These are phyloP conservation scores for Apostichopus leukothele DNA, from an alignment of 53 echinoderm and acorn worm species.

Conservation along the genomic window DNA sequence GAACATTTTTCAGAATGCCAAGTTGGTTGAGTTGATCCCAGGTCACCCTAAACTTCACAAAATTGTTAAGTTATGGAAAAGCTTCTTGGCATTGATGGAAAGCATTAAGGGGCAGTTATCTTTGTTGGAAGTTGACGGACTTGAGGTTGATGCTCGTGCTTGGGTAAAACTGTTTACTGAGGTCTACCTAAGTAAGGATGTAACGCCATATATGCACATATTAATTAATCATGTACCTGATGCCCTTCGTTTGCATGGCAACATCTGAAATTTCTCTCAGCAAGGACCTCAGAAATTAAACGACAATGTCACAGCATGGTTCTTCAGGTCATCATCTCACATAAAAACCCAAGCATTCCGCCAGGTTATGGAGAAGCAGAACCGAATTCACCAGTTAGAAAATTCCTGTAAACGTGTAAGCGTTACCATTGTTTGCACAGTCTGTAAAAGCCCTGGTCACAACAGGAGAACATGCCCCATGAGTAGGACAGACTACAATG, in stretches of 20 bases:
- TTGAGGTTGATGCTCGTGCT: neutral
- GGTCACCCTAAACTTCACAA: conserved; percentile 8
- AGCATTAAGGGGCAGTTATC: neutral
- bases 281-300: conserved; percentile 37
- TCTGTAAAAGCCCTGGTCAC: conserved; percentile 16
- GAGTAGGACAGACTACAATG: neutral
- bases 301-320: conserved; percentile 23
- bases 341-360: neutral
- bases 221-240: conserved; percentile 18
- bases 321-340: conserved; percentile 14
- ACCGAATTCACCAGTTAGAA: conserved; percentile 3
- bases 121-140: neutral
- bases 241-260: conserved; percentile 16
- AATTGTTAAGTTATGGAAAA: conserved; percentile 8
- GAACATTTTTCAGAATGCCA: neutral
- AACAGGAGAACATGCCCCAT: conserved; percentile 24
- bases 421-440: neutral
- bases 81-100: conserved; percentile 5
- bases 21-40: conserved; percentile 29
- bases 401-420: conserved; percentile 1
- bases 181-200: conserved; percentile 21
- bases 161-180: conserved; percentile 34
- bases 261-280: conserved; percentile 16
- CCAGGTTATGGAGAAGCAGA: neutral
- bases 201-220: conserved; percentile 36